A percentile compares a stretch with the other conserved stretches of the same genome.
These are phyloP conservation scores for Malthinus flaveolus DNA, from an alignment of 2,888 invertebrate genomes.

Conservation along the genomic window DNA sequence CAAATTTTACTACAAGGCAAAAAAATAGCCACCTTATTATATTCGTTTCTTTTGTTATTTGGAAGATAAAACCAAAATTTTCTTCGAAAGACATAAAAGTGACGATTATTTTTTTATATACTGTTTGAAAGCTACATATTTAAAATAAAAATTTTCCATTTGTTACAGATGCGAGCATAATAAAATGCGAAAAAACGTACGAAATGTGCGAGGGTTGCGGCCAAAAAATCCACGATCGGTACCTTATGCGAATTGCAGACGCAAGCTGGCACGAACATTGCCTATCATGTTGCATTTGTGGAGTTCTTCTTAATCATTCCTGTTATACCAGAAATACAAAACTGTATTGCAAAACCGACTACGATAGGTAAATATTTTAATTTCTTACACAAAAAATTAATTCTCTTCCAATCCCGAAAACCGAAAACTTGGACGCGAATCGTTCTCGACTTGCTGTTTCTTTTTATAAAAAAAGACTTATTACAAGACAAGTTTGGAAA, in stretches of 20 bases:
- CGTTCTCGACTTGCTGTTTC: background rate
- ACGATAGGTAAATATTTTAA: constrained; percentile 76
- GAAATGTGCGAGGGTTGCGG: constrained; percentile 95
- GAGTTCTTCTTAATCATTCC: constrained; percentile 84
- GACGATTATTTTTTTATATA: too few relatives aligned
- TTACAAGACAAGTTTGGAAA: background rate
- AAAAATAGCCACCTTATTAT: too few relatives aligned
- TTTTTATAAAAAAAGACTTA: background rate
- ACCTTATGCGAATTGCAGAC: constrained; percentile 92
- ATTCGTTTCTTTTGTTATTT: background rate
- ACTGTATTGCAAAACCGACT: constrained; percentile 96
- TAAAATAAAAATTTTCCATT: constrained; percentile 29
- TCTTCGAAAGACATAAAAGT: background rate
- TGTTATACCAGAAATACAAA: constrained; percentile 94
- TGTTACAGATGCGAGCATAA: constrained; percentile 55
- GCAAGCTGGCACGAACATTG: constrained; percentile 97
- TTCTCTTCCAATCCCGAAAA: background rate
- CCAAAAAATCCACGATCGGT: constrained; percentile 92
- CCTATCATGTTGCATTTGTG: constrained; percentile 93
- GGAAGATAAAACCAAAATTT: background rate
- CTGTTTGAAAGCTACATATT: constrained; percentile 1
- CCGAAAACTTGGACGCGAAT: background rate
- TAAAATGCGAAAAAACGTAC: constrained; percentile 78
- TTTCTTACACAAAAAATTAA: background rate
- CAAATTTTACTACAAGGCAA: too few relatives aligned